Evolutionary conservation across 2,113 vertebrate genomes (phyloP).

Genomic region (Nesoenas mayeri): DNA sequence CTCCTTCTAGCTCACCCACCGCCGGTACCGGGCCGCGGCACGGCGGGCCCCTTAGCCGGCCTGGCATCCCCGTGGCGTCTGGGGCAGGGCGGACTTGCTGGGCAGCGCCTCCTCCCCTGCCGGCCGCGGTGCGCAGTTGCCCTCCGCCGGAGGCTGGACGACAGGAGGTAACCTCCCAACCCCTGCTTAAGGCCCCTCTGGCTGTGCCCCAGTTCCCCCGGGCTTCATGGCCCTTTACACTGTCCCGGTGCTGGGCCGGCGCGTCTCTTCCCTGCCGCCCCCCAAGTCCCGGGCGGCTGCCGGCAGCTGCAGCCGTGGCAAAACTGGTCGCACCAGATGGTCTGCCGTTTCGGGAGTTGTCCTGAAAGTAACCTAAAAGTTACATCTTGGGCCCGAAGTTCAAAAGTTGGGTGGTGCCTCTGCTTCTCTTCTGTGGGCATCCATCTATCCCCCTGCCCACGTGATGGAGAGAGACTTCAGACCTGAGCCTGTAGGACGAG

Average conservation of each 20-base stretch:
- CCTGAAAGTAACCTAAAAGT: background rate
- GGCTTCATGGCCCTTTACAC: accelerated
- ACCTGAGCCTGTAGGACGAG: too few species aligned
- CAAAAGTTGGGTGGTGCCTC: background rate
- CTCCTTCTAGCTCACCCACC: background rate
- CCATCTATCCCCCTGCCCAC: background rate
- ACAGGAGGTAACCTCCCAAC: background rate
- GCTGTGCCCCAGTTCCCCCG: background rate
- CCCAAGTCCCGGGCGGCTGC: background rate
- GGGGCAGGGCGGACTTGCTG: background rate
- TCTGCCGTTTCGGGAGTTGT: accelerated
- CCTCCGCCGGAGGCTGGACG: background rate
- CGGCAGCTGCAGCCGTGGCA: accelerated
- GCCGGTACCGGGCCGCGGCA: too few species aligned
- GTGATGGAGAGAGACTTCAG: accelerated
- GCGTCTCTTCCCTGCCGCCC: too few species aligned
- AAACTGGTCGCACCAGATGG: accelerated
- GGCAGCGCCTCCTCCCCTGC: too few species aligned
- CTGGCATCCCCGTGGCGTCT: accelerated
- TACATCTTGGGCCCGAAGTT: background rate
- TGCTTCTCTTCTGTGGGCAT: background rate
- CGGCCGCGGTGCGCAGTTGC: background rate
- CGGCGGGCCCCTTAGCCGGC: too few species aligned
- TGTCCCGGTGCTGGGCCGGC: too few species aligned
- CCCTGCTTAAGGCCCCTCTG: background rate